phyloP scores from a whole-genome alignment of 2,797 vertebrate genomes.

The Tangara arthus region DNA sequence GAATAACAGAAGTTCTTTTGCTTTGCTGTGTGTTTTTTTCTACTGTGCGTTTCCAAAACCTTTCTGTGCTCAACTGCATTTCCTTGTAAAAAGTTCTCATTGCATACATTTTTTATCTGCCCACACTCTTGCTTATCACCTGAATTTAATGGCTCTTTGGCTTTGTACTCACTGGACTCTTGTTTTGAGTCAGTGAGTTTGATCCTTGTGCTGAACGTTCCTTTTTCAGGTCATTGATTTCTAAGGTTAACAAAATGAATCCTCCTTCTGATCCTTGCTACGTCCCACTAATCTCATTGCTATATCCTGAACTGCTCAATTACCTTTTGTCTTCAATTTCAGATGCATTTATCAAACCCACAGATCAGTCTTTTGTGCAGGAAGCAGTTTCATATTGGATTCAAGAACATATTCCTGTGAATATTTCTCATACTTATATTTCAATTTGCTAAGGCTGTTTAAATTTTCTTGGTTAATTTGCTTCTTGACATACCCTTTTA shows the following conservation, averaged over 20 bases:
- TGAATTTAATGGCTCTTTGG: neutral
- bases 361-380: slow-evolving; percentile 13
- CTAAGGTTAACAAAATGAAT: slow-evolving; percentile 56
- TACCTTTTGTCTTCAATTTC: slow-evolving; percentile 33
- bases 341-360: slow-evolving; percentile 8
- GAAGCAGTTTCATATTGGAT: slow-evolving; percentile 13
- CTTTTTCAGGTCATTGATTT: slow-evolving; percentile 65
- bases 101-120: neutral
- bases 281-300: neutral
- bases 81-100: neutral
- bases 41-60: neutral
- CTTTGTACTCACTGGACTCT: neutral
- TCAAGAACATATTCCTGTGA: neutral
- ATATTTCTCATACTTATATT: slow-evolving; percentile 29
- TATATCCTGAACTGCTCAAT: slow-evolving; percentile 12
- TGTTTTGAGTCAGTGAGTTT: slow-evolving; percentile 47
- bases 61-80: neutral
- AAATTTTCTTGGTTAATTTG: slow-evolving; percentile 49
- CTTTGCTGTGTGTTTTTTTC: neutral
- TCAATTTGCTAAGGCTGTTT: slow-evolving; percentile 41
- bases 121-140: neutral
- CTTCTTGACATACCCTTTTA: slow-evolving; percentile 29
- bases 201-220: slow-evolving; percentile 32
- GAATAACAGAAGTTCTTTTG: neutral
- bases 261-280: slow-evolving; percentile 8